phyloP scores from a whole-genome alignment of 2,113 vertebrate genomes.

The Rhinogobius similis region DNA sequence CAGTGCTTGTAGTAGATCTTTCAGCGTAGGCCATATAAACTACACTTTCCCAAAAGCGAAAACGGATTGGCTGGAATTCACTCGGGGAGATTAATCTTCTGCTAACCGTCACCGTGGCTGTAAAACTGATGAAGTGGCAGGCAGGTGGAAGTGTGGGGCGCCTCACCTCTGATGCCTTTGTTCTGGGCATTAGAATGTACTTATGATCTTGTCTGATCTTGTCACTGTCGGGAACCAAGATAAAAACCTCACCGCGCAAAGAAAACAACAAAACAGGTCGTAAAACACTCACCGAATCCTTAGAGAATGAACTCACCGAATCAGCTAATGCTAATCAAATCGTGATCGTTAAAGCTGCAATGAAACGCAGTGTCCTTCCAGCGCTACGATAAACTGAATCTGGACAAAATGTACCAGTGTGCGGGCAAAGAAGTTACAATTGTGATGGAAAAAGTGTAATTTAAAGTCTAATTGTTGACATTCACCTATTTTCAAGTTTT shows the following conservation, averaged over 20 bases:
- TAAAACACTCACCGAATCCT: neutral
- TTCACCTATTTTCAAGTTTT: neutral
- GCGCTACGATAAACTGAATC: neutral
- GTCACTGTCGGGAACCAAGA: neutral
- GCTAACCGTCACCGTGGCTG: neutral
- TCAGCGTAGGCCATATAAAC: too few relatives aligned
- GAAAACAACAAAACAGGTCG: conserved; percentile 5
- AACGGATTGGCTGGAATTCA: too few relatives aligned
- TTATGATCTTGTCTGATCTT: conserved; percentile 1
- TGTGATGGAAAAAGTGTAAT: neutral
- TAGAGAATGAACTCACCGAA: neutral
- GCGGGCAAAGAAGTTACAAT: neutral
- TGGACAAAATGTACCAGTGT: neutral
- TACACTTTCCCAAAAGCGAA: too few relatives aligned
- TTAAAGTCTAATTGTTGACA: neutral
- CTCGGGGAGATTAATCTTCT: neutral
- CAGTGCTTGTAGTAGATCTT: too few relatives aligned
- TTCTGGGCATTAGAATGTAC: neutral
- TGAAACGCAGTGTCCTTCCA: neutral
- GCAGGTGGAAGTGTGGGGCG: neutral
- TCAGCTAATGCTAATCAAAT: neutral
- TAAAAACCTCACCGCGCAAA: neutral
- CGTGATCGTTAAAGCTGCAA: neutral
- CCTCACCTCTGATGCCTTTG: neutral
- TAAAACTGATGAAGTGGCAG: neutral